phyloP scores from a whole-genome alignment of 1,140 invertebrate species.

The Drosophila ogumai region DNA sequence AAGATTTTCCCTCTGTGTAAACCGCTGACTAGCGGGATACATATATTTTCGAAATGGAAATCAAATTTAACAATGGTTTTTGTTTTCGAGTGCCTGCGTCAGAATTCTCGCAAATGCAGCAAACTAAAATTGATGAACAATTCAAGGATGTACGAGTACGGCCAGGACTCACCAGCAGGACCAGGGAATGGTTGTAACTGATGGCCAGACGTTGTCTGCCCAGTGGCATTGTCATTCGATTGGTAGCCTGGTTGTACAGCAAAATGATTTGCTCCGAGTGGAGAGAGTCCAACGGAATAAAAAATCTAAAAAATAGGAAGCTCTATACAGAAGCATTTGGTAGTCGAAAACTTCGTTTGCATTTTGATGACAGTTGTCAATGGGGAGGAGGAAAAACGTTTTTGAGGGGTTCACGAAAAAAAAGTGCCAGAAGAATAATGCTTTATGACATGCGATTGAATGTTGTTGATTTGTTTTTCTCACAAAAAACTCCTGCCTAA shows the following conservation, averaged over 20 bases:
- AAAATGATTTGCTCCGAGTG: constrained; percentile 29
- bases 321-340: constrained; percentile 66
- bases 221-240: constrained; percentile 51
- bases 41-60: constrained; percentile 45
- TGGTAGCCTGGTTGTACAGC: constrained; percentile 10
- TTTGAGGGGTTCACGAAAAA: not conserved
- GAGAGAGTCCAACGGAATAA: constrained; percentile 25
- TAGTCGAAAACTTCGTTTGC: constrained; percentile 74
- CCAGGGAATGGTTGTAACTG: constrained; percentile 59
- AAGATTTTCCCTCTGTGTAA: not conserved
- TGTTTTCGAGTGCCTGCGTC: constrained; percentile 71
- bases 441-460: constrained; percentile 82
- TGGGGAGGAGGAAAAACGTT: constrained; percentile 8
- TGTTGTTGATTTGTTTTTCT: constrained; percentile 71
- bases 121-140: constrained; percentile 77
- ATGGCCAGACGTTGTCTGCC: constrained; percentile 70
- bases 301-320: constrained; percentile 23
- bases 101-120: constrained; percentile 55
- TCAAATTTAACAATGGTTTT: constrained; percentile 45
- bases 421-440: constrained; percentile 51
- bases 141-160: constrained; percentile 58
- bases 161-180: constrained; percentile 23
- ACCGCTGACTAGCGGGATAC: not conserved
- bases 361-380: constrained; percentile 76
- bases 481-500: constrained; percentile 26